Conservation (phyloP, 2,888 invertebrate genomes). For the Helobdella robusta region DNA sequence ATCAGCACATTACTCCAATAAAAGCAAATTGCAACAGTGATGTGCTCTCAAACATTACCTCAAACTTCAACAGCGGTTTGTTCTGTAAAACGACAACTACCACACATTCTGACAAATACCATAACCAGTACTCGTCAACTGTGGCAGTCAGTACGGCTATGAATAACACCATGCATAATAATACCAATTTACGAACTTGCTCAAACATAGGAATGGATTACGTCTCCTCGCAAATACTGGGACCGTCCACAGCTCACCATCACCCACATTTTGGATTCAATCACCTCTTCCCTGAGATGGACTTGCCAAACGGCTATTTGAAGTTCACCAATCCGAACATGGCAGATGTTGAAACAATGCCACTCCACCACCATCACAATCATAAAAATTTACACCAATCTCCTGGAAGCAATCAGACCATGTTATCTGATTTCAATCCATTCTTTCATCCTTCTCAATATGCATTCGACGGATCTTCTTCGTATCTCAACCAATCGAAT, state of each 20-base stretch:
- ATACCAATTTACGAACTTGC: not conserved
- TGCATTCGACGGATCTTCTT: conserved; percentile 7
- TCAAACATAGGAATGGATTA: conserved; percentile 18
- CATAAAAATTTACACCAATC: conserved; percentile 16
- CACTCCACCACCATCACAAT: conserved; percentile 12
- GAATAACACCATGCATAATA: not conserved
- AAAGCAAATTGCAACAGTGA: conserved; percentile 11
- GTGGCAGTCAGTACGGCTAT: not conserved
- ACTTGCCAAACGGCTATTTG: conserved; percentile 23
- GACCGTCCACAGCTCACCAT: conserved; percentile 10
- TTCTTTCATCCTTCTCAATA: conserved; percentile 24
- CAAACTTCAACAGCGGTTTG: conserved; percentile 6
- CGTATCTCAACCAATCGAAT: conserved; percentile 19
- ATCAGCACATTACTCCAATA: not conserved
- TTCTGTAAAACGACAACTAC: not conserved
- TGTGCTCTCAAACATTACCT: conserved; percentile 1
- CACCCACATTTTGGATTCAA: conserved; percentile 17
- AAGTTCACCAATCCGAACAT: conserved; percentile 9
- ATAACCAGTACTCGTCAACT: conserved; percentile 11
- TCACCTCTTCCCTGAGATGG: conserved; percentile 24
- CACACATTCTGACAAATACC: conserved; percentile 8
- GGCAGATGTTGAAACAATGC: conserved; percentile 15
- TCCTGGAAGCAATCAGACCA: conserved; percentile 5
- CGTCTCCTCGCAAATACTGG: conserved; percentile 20
- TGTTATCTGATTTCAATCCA: conserved; percentile 22